These are phyloP conservation scores for Orussus abietinus DNA, from an alignment of 1,140 invertebrate species.

Conservation along the genomic window DNA sequence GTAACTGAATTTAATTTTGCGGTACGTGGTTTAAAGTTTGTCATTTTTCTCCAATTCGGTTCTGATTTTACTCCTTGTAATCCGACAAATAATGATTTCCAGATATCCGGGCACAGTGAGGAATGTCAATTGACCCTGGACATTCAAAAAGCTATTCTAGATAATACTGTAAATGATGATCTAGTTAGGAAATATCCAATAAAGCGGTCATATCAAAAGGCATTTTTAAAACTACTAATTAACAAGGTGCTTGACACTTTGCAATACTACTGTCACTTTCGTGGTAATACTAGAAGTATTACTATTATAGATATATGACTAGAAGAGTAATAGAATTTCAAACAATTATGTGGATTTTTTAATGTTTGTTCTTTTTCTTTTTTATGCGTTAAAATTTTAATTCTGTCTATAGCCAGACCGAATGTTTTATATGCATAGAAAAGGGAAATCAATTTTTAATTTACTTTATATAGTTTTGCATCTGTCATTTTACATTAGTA, in stretches of 20 bases:
- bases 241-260: too few species aligned
- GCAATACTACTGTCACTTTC: too few species aligned
- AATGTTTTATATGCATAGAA: too few species aligned
- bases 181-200: constrained; percentile 46
- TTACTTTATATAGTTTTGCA: neutral
- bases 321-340: too few species aligned
- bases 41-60: neutral
- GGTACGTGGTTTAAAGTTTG: constrained; percentile 28
- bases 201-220: constrained; percentile 49
- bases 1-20: constrained; percentile 36
- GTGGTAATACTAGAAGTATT: too few species aligned
- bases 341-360: too few species aligned
- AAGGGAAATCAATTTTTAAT: too few species aligned
- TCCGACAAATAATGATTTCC: constrained; percentile 8
- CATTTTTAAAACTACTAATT: constrained; percentile 52
- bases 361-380: constrained; percentile 10
- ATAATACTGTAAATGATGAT: constrained; percentile 44
- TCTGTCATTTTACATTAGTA: constrained; percentile 1
- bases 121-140: constrained; percentile 23
- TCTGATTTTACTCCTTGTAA: constrained; percentile 4
- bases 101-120: constrained; percentile 24
- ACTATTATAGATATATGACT: too few species aligned
- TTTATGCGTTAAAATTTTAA: constrained; percentile 1
- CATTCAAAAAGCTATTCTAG: constrained; percentile 42
- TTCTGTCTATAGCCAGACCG: too few species aligned